Evolutionary conservation across 2,113 vertebrate species (phyloP).

Genomic region (Ictidomys tridecemlineatus): DNA sequence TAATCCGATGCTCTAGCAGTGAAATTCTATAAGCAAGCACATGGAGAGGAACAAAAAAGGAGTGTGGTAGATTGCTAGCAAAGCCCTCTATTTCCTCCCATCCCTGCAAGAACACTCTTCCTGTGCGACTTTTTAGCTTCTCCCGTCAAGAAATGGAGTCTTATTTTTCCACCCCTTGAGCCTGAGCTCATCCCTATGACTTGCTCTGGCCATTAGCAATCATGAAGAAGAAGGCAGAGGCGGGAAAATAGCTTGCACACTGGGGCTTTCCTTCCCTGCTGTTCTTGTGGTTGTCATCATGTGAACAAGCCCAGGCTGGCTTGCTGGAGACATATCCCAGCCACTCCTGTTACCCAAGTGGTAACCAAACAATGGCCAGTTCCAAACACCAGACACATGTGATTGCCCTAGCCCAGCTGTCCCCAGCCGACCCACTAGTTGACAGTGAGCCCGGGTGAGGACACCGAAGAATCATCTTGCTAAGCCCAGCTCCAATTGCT

Average conservation of each 20-base stretch:
- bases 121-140: neutral
- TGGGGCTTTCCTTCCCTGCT: neutral
- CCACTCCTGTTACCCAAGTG: neutral
- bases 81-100: neutral
- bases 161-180: neutral
- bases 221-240: neutral
- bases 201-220: neutral
- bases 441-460: neutral
- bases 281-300: neutral
- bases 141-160: neutral
- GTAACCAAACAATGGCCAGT: neutral
- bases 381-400: neutral
- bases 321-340: neutral
- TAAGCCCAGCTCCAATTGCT: neutral
- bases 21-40: neutral
- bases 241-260: neutral
- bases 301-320: neutral
- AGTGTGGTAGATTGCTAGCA: neutral
- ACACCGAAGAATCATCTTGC: neutral
- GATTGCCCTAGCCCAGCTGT: neutral
- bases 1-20: neutral
- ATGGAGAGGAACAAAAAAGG: neutral
- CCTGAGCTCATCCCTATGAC: neutral
- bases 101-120: neutral
- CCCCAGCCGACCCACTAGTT: neutral